Conservation (phyloP, 2,113 vertebrate genomes). For the Actenoides lindsayi region DNA sequence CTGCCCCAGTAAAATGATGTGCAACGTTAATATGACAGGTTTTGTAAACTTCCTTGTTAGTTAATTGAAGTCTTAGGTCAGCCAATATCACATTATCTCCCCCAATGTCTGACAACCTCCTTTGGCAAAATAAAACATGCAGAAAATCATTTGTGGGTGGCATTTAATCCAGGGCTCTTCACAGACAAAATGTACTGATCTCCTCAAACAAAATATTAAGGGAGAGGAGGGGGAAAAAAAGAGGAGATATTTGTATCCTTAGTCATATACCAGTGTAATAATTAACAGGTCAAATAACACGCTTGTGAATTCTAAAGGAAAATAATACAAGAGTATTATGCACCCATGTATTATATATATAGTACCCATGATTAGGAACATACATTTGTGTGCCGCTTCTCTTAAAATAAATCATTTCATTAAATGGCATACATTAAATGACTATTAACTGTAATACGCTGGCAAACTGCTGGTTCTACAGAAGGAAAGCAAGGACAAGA, state of each 20-base stretch:
- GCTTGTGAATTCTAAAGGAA: background rate
- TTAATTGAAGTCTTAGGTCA: slow-evolving; percentile 56
- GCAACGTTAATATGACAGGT: slow-evolving; percentile 26
- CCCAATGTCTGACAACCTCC: slow-evolving; percentile 28
- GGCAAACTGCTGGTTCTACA: background rate
- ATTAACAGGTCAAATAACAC: background rate
- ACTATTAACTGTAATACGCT: background rate
- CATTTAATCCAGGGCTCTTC: slow-evolving; percentile 60
- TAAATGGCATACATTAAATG: background rate
- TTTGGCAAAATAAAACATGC: slow-evolving; percentile 42
- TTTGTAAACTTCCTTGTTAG: slow-evolving; percentile 52
- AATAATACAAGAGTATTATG: background rate
- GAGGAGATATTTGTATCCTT: slow-evolving; percentile 1
- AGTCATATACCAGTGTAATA: slow-evolving; percentile 15
- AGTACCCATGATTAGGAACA: background rate
- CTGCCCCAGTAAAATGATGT: slow-evolving; percentile 8
- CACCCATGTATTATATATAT: too few species aligned
- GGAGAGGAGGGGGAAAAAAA: background rate
- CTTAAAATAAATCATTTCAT: background rate
- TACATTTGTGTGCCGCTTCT: background rate
- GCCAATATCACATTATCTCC: slow-evolving; percentile 45
- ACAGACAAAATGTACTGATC: slow-evolving; percentile 52
- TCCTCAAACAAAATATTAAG: slow-evolving; percentile 24
- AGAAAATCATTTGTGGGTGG: slow-evolving; percentile 56
- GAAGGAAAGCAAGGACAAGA: background rate